Evolutionary conservation across 2,888 invertebrate species (phyloP), one percentile per base, ranked within the genome.

Genomic region (Xanthorhoe designata): DNA sequence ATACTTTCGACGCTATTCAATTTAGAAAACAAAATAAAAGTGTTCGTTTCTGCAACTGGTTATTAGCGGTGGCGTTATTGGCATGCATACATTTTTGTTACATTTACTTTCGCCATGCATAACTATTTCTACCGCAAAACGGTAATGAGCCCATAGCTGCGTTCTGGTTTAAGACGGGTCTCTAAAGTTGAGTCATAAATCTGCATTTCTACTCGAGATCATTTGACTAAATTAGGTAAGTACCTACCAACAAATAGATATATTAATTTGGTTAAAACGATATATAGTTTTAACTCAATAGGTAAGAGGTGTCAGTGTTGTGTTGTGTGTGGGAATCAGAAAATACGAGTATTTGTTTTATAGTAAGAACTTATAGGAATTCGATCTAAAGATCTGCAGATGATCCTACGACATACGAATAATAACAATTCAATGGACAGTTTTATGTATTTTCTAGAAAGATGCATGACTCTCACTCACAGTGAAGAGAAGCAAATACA

Each of bases 1-100:
- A 68, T 71, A 71, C 81, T 82, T 82, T 81, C 81, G 75, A 81
- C 81, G 76, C 71, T 69, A 69, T 76, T 74, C 73, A 72, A 75
- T 79, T 74, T 77, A 74, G 57, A 69, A 66, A 77, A 78, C 68
- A 75, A 73, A 76, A 69, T 71, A 71, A 65, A 70, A 70, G 66
- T 62, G 69, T 72, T 68, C 53, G 70, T 69, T 70, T 68, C 66
- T 72, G 70, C 66, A 53, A 64, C 56, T 68, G 56, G 68, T 67
- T 66, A 70, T 56, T 63, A 67, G 60, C 61, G 63, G 61, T 59
- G 38, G 53, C 35, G 64, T 63, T 69, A 64, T 64, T 61, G 69
- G 65, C 45, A 56, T 53, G 64, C 55, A 66, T 66, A 13, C 24
- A 60, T 56, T 69, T 70, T 63, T 61, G 50, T 68, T 51, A 66